Percentiles rank a stretch among this genome's conserved stretches.
Evolutionary conservation across 2,113 vertebrate species (phyloP).

Genomic region (Zosterops borbonicus): DNA sequence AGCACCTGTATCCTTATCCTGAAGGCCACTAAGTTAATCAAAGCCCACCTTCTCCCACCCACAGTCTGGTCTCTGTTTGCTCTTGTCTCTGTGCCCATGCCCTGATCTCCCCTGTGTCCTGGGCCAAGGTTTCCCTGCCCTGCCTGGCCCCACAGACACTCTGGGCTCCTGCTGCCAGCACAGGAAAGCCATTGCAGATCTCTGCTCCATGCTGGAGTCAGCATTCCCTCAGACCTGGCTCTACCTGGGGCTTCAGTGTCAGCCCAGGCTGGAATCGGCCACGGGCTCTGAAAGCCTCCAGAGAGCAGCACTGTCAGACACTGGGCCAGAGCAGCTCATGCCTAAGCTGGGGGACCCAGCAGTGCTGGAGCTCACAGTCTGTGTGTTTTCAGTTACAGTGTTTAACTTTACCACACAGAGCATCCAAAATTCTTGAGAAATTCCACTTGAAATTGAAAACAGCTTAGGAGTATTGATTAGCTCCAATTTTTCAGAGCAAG

Average conservation of each 20-base stretch:
- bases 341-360: not conserved
- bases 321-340: not conserved
- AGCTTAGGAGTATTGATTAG: slow-evolving; percentile 11
- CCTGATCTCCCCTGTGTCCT: not conserved
- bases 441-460: slow-evolving; percentile 31
- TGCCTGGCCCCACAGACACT: not conserved
- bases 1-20: not conserved
- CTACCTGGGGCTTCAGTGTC: not conserved
- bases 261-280: not conserved
- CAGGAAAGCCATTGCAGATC: not conserved
- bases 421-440: slow-evolving; percentile 30
- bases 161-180: not conserved
- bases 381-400: not conserved
- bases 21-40: not conserved
- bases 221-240: not conserved
- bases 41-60: not conserved
- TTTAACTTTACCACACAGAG: not conserved
- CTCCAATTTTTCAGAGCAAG: not conserved
- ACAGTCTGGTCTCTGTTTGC: not conserved
- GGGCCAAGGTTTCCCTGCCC: accelerated
- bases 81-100: not conserved
- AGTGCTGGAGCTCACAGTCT: not conserved
- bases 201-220: not conserved
- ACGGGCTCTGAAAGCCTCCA: not conserved
- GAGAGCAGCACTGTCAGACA: not conserved